A percentile compares a stretch with the other conserved stretches of the same genome.
phyloP scores from a whole-genome alignment of 2,113 vertebrate species.

The Phrynocephalus versicolor region DNA sequence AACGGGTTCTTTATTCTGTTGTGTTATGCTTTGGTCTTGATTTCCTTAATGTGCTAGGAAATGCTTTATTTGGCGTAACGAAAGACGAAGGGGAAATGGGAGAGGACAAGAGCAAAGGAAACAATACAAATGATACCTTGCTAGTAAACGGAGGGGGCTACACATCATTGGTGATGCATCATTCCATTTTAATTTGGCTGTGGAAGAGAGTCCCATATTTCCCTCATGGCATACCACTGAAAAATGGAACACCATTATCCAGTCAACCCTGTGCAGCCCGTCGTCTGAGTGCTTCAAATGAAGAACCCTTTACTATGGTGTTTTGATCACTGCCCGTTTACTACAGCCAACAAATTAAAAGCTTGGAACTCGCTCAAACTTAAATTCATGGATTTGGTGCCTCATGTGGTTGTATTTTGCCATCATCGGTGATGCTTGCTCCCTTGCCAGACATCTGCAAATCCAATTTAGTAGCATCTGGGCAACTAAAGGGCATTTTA shows the following conservation, averaged over 20 bases:
- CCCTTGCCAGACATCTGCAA: background rate
- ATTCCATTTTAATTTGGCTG: slow-evolving; percentile 10
- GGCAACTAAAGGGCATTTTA: background rate
- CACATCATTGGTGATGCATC: background rate
- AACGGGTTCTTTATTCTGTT: background rate
- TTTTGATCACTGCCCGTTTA: slow-evolving; percentile 25
- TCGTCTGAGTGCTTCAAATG: slow-evolving; percentile 2
- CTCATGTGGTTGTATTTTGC: slow-evolving; percentile 11
- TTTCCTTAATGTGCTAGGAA: slow-evolving; percentile 23
- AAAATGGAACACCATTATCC: background rate
- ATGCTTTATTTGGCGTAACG: background rate
- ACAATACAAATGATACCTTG: background rate
- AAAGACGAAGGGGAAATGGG: background rate
- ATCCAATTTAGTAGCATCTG: background rate
- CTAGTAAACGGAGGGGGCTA: background rate
- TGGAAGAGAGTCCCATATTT: background rate
- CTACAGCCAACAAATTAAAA: slow-evolving; percentile 18
- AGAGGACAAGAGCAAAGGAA: background rate
- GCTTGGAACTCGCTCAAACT: background rate
- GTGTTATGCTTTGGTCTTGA: background rate
- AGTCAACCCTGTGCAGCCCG: background rate
- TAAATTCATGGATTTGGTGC: slow-evolving; percentile 1
- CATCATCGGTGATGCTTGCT: background rate
- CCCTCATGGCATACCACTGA: background rate
- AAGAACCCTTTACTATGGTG: background rate